Percentiles rank a stretch among this genome's conserved stretches.
These are phyloP conservation scores for Myotis vivesi DNA, from an alignment of 2,797 vertebrate genomes.

Conservation along the genomic window DNA sequence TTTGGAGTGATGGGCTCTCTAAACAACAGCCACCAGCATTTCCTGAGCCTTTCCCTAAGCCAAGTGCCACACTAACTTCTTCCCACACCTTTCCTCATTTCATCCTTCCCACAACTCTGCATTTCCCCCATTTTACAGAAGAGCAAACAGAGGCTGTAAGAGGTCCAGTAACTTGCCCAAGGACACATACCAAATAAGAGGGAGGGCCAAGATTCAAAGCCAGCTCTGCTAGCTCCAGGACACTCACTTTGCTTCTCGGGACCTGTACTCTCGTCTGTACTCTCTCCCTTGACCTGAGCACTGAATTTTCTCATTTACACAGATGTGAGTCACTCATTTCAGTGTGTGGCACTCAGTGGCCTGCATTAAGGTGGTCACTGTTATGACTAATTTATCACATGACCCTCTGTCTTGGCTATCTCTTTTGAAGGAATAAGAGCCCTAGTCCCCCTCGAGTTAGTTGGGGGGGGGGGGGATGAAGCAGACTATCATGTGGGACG, in stretches of 20 bases:
- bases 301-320: background rate
- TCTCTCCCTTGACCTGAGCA: background rate
- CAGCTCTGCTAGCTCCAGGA: background rate
- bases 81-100: background rate
- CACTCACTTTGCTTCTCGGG: background rate
- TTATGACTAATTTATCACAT: background rate
- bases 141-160: background rate
- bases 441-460: background rate
- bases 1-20: background rate
- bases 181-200: background rate
- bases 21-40: background rate
- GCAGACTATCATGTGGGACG: background rate
- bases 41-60: background rate
- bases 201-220: slow-evolving; percentile 12
- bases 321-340: background rate
- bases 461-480: background rate
- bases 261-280: background rate
- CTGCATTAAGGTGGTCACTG: background rate
- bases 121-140: background rate
- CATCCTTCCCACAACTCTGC: background rate
- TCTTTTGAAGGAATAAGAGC: background rate
- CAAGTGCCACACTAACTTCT: background rate
- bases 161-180: background rate
- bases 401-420: background rate
- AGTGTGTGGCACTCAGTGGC: background rate